Base-by-base conservation (phyloP, 2,113 vertebrate species). In the Hippocampus mohnikei region DNA sequence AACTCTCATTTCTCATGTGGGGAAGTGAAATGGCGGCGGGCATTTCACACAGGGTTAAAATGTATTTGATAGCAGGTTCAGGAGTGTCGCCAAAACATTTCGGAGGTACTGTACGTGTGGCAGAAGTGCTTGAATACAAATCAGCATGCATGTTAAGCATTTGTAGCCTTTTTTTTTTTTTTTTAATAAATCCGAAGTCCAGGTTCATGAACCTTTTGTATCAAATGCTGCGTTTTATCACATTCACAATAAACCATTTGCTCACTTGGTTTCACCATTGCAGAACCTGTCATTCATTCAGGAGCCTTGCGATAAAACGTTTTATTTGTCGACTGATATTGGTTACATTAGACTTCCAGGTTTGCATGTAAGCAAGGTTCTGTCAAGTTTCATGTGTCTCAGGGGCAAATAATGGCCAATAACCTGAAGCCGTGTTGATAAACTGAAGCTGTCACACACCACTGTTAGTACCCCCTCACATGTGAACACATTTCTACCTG, bases 1-100 rank as follows among this genome's bases (percentile, higher is more conserved):
- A 79, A 74, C 69, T 71, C 66, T 81, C 21, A 69, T 86, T 83
- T 86, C 81, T 87, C 71, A 83, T 68, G 78, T 5, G n/a, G 69
- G 72, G 74, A 59, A 77, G 62, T 58, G 74, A 37, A 79, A 75
- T 21, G 61, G 48, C 55, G 70, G 65, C 70, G 67, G 20, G 21
- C 52, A 59, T 84, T 82, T 82, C 73, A 75, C 66, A 69, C 65
- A 61, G 77, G 73, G 87, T 87, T 85, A 78, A 82, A 88, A 80
- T 64, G 55, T 79, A 78, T 70, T 79, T 7, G 53, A 70, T 75
- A 78, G 71, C 80, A 79, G 56, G 74, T 79, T 6, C 25, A 5
- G 70, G 6, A 8, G 66, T 64, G 6, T 10, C 59, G 66, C 66
- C 55, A 23, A 46, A 80, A 37, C 58, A 46, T 40, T 66, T 71